A percentile compares a stretch with the other conserved stretches of the same genome.
phyloP scores from a whole-genome alignment of 2,888 invertebrate genomes.

The Andrena trimmerana region DNA sequence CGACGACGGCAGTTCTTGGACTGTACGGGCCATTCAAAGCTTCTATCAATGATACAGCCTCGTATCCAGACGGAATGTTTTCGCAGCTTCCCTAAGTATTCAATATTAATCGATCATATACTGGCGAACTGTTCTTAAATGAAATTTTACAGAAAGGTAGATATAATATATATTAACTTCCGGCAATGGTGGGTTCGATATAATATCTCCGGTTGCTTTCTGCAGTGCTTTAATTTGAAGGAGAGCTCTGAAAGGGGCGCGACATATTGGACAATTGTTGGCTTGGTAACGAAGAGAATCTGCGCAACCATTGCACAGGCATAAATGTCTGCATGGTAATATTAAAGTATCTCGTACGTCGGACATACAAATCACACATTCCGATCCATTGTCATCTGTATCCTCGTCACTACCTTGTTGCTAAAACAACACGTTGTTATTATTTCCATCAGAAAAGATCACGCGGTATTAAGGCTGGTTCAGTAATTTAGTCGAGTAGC shows the following conservation, averaged over 20 bases:
- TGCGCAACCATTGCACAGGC: conserved; percentile 98
- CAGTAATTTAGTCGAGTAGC: no score
- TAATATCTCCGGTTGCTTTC: conserved; percentile 87
- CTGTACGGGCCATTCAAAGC: conserved; percentile 96
- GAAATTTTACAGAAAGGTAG: background rate
- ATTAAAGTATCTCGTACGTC: conserved; percentile 98
- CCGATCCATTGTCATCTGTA: conserved; percentile 97
- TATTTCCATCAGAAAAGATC: conserved; percentile 24
- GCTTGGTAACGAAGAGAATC: conserved; percentile 98
- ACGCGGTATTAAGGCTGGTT: conserved; percentile 3
- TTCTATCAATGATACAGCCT: conserved; percentile 97
- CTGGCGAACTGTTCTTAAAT: conserved; percentile 2
- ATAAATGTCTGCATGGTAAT: conserved; percentile 98
- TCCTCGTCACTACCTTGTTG: conserved; percentile 91
- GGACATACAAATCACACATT: conserved; percentile 99
- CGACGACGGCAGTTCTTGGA: conserved; percentile 85
- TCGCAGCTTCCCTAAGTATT: conserved; percentile 89
- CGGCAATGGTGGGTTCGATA: conserved; percentile 87
- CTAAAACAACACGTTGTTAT: conserved; percentile 48
- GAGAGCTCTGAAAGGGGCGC: conserved; percentile 98
- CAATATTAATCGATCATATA: conserved; percentile 8
- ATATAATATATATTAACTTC: conserved; percentile 86
- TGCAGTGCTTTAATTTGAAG: conserved; percentile 97
- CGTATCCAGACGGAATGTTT: conserved; percentile 96
- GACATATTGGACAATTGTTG: conserved; percentile 99